Conservation (phyloP, 1,140 invertebrate genomes). For the Lasioglossum albipes region DNA sequence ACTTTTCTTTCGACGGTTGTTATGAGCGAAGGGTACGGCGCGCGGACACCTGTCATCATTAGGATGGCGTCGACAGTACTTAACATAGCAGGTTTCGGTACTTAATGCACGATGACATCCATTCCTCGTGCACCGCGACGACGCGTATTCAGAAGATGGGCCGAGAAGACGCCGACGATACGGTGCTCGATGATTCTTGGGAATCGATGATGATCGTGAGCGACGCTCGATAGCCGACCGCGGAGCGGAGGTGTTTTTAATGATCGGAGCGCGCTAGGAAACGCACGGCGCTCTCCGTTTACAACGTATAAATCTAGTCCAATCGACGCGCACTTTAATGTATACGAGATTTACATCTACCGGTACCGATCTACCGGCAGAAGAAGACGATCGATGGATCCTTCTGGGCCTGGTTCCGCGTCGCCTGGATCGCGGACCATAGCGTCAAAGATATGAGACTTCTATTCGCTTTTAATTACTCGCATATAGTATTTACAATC, state of each 20-base stretch:
- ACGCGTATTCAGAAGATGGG: neutral
- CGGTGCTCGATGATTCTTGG: neutral
- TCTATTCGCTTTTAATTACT: no score
- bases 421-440: no score
- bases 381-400: constrained; percentile 4
- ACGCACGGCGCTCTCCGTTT: constrained; percentile 16
- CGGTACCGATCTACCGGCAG: neutral
- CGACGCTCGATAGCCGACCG: neutral
- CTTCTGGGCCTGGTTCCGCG: neutral
- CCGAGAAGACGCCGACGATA: neutral
- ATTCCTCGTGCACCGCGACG: neutral
- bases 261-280: constrained; percentile 9
- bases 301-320: constrained; percentile 58
- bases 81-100: constrained; percentile 20
- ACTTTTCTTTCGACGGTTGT: constrained; percentile 31
- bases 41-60: constrained; percentile 36
- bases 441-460: no score
- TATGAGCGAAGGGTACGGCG: neutral
- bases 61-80: constrained; percentile 7
- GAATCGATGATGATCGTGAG: neutral
- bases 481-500: no score
- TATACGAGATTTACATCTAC: constrained; percentile 37
- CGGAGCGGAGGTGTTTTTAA: constrained; percentile 9
- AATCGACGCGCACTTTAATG: constrained; percentile 47
- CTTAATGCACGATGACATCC: constrained; percentile 11